Evolutionary conservation across 2,113 vertebrate species (phyloP).

Genomic region (Isichthys henryi): DNA sequence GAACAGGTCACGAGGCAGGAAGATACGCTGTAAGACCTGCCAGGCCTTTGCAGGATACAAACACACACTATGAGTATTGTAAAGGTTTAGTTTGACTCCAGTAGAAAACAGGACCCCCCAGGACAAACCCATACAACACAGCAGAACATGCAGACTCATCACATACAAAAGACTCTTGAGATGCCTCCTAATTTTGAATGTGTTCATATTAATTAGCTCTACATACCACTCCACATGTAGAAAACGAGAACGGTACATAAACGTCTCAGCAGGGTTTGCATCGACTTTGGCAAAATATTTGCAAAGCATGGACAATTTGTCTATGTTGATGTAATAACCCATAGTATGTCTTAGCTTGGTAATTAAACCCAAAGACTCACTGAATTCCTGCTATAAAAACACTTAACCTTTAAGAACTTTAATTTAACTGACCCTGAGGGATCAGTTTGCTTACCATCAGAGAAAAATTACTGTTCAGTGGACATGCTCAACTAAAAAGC

Average conservation of each 20-base stretch:
- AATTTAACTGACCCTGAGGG: constrained; percentile 18
- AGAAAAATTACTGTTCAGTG: constrained; percentile 15
- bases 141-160: neutral
- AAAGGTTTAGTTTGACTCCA: neutral
- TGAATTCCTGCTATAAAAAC: constrained; percentile 7
- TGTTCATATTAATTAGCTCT: neutral
- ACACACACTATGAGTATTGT: neutral
- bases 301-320: neutral
- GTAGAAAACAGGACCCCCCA: neutral
- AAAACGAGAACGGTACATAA: neutral
- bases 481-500: neutral
- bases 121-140: neutral
- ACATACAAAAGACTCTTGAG: neutral
- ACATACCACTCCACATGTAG: neutral
- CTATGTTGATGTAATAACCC: neutral
- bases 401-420: constrained; percentile 20
- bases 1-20: neutral
- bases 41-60: neutral
- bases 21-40: neutral
- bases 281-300: neutral
- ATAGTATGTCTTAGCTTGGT: neutral
- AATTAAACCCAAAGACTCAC: neutral
- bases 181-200: neutral
- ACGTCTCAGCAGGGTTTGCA: neutral
- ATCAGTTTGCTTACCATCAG: neutral